These are phyloP conservation scores for Dolichoris vasculosae DNA, from an alignment of 1,140 invertebrate species.

Conservation along the genomic window DNA sequence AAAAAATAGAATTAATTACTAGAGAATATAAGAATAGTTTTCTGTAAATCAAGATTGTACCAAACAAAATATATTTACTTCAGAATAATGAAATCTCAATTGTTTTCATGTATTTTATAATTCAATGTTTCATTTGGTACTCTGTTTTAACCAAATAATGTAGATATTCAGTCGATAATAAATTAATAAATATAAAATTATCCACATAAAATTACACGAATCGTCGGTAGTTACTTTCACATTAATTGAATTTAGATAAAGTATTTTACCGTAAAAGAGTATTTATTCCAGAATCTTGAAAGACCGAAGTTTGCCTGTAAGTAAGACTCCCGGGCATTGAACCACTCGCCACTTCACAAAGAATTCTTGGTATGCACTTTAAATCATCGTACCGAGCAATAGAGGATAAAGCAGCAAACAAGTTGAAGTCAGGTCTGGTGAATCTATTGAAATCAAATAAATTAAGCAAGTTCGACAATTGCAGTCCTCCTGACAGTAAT, in stretches of 20 bases:
- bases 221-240: too few species aligned
- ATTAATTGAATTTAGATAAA: not conserved
- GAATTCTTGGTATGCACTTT: slow-evolving; percentile 84
- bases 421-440: slow-evolving; percentile 57
- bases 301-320: slow-evolving; percentile 16
- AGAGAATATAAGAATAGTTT: not conserved
- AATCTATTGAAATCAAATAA: slow-evolving; percentile 37
- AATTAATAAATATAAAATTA: too few species aligned
- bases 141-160: too few species aligned
- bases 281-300: slow-evolving; percentile 48
- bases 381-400: slow-evolving; percentile 85
- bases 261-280: slow-evolving; percentile 36
- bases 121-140: not conserved
- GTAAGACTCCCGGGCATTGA: slow-evolving; percentile 73
- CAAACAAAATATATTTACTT: not conserved
- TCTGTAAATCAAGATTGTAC: not conserved
- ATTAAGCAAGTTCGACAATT: slow-evolving; percentile 26
- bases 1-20: too few species aligned
- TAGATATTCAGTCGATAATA: too few species aligned
- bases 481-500: slow-evolving; percentile 5
- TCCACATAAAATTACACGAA: too few species aligned
- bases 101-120: not conserved
- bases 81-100: not conserved
- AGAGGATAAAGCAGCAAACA: slow-evolving; percentile 79
- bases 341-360: slow-evolving; percentile 84